Evolutionary conservation across 2,113 vertebrate species (phyloP), one percentile per base, ranked within the genome.

Genomic region (Hyperopisus bebe): DNA sequence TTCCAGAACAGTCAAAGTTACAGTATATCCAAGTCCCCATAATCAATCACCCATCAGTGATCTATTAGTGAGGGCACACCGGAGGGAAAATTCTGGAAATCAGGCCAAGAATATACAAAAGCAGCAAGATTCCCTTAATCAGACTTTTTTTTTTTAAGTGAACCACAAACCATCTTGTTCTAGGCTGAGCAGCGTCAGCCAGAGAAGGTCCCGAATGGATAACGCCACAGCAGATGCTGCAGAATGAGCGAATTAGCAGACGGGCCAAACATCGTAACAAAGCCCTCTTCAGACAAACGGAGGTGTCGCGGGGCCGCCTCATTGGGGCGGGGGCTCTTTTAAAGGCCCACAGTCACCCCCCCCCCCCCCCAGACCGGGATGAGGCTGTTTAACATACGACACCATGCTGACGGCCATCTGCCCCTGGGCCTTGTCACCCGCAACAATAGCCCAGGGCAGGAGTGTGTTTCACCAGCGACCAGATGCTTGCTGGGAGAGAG

Each of bases 361-460:
- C 11, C 62, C 9, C 58, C 24, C 58, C n/a, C 8, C 15, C 84
- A 92, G 89, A 91, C 90, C 91, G 93, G 19, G 82, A 44, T 51
- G 84, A 50, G 89, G 87, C 89, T 58, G 1, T 91, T 91, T 92
- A 91, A 91, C 91, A 92, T 93, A 85, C 90, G 91, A 92, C 92
- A 48, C 91, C 94, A 93, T 91, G 91, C 93, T 94, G 93, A 90
- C 46, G n/a, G 92, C 93, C 94, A 96, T 94, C 95, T 96, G 95
- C 91, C 92, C 91, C 77, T 31, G 3, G 53, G 74, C 88, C 86
- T 91, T 90, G 87, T 89, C 90, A 92, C 87, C 70, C 92, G 90
- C 90, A 92, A 92, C 93, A 93, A 93, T 13, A 91, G 90, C 91
- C 91, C 91, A 90, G 92, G 90, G 93, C 90, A 66, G 48, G 58